These are phyloP conservation scores for Gila orcuttii DNA, from an alignment of 2,113 vertebrate species.

Conservation along the genomic window DNA sequence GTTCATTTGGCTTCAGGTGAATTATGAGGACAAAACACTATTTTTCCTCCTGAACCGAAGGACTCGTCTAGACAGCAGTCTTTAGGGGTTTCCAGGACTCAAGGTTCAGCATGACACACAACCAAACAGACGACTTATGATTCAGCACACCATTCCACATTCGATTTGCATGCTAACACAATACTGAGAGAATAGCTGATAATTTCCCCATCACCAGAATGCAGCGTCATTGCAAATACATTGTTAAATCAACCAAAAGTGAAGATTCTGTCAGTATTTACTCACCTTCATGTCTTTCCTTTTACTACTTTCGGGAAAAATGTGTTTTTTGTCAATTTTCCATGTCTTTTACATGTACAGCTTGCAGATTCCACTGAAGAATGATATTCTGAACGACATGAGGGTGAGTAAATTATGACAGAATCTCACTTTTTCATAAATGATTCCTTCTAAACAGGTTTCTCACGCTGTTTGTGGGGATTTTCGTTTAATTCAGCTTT, in stretches of 20 bases:
- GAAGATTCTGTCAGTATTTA: not conserved
- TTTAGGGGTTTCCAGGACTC: slow-evolving; percentile 20
- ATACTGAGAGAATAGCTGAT: not conserved
- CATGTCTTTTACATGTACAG: not conserved
- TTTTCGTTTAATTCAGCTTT: not conserved
- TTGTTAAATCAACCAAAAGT: not conserved
- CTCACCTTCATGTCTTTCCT: not conserved
- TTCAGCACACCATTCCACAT: slow-evolving; percentile 11
- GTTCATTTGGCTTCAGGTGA: slow-evolving; percentile 13
- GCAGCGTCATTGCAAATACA: not conserved
- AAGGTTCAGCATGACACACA: slow-evolving; percentile 34
- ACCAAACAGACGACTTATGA: not conserved
- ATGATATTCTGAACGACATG: not conserved
- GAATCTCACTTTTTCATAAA: not conserved
- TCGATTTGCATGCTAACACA: not conserved
- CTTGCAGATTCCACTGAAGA: not conserved
- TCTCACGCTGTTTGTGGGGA: not conserved
- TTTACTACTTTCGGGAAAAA: not conserved
- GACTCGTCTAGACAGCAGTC: slow-evolving; percentile 29
- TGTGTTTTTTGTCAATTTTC: not conserved
- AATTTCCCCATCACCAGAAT: not conserved
- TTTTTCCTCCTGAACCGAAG: slow-evolving; percentile 15
- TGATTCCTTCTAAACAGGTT: not conserved
- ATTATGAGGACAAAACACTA: slow-evolving; percentile 6
- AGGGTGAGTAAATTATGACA: not conserved